A percentile compares a stretch with the other conserved stretches of the same genome.
phyloP scores from a whole-genome alignment of 1,140 invertebrate genomes.

The Trichonephila clavata region DNA sequence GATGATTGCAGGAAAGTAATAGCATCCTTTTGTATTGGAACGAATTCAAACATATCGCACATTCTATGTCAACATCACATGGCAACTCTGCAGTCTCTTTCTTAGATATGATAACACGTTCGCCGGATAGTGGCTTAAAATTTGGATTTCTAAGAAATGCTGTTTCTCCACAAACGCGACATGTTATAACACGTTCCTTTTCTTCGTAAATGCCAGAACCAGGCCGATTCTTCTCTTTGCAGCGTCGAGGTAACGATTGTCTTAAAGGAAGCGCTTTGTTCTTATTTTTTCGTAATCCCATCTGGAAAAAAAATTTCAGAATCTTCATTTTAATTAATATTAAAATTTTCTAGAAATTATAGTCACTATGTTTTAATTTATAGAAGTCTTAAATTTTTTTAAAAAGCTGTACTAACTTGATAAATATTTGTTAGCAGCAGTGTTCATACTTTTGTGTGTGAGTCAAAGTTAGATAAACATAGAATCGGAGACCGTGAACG shows the following conservation, averaged over 20 bases:
- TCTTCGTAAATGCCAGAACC: not conserved
- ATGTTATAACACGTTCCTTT: not conserved
- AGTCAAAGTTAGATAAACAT: no score
- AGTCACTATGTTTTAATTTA: no score
- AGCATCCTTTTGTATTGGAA: conserved; percentile 1
- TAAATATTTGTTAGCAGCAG: no score
- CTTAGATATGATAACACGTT: not conserved
- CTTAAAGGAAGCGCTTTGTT: not conserved
- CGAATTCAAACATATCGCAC: not conserved
- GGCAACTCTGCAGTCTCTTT: not conserved
- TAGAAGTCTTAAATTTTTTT: no score
- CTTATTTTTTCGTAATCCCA: not conserved
- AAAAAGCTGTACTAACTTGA: no score
- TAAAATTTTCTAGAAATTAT: no score
- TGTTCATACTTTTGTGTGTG: no score
- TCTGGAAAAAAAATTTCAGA: not conserved
- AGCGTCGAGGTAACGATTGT: not conserved
- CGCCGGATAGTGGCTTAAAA: not conserved
- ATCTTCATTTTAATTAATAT: no score
- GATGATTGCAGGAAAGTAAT: not conserved
- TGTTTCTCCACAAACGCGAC: not conserved
- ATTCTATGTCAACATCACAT: not conserved
- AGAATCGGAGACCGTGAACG: no score
- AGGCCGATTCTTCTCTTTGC: not conserved
- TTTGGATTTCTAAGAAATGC: not conserved